phyloP scores from a whole-genome alignment of 2,113 vertebrate genomes.

The Capreolus pygargus region DNA sequence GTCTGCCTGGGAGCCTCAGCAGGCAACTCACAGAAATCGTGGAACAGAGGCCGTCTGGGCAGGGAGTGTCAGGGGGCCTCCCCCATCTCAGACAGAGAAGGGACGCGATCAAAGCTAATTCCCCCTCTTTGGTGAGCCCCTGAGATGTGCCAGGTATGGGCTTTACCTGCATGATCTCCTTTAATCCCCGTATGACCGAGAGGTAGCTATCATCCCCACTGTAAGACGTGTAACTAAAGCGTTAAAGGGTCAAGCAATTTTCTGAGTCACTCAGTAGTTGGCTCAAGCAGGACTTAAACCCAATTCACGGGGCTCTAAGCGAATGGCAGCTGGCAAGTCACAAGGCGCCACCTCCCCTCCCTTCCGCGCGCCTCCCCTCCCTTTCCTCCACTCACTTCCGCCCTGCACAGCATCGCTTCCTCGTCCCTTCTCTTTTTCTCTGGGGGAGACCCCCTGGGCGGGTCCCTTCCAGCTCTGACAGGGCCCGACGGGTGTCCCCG shows the following conservation, averaged over 20 bases:
- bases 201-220: background rate
- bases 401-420: background rate
- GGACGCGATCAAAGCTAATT: background rate
- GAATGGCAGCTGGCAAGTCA: background rate
- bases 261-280: background rate
- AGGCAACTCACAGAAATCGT: background rate
- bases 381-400: accelerated
- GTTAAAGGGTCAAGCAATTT: background rate
- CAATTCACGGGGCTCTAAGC: background rate
- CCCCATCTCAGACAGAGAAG: background rate
- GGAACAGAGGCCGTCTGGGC: background rate
- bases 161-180: background rate
- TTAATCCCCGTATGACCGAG: background rate
- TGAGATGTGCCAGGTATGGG: background rate
- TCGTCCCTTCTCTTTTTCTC: background rate
- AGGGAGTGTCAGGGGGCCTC: background rate
- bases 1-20: background rate
- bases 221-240: background rate
- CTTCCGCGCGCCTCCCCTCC: background rate
- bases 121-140: accelerated
- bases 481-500: background rate
- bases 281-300: background rate
- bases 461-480: background rate
- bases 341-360: too few species aligned
- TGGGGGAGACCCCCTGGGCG: background rate